Percentiles rank a stretch among this genome's conserved stretches.
Conservation (phyloP, 2,797 vertebrate genomes). For the Erpetoichthys calabaricus region DNA sequence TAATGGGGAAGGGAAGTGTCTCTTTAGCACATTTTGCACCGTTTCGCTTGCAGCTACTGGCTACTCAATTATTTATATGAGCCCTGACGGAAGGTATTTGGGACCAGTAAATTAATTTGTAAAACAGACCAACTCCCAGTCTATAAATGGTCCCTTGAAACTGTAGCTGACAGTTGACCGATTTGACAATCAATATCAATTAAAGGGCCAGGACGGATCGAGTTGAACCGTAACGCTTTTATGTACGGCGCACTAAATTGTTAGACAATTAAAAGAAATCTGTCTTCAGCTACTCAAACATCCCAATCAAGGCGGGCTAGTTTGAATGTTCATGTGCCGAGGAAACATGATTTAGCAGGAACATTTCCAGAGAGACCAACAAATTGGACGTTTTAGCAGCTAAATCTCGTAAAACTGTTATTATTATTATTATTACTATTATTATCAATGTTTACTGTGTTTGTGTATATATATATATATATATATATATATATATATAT, state of each 20-base stretch:
- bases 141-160: slow-evolving; percentile 75
- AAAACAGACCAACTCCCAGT: slow-evolving; percentile 60
- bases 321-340: too few species aligned
- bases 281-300: too few species aligned
- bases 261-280: too few species aligned
- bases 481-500: not conserved
- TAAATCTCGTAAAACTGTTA: not conserved
- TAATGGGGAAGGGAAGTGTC: slow-evolving; percentile 1
- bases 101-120: slow-evolving; percentile 82
- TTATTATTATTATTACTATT: not conserved
- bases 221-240: not conserved
- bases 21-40: slow-evolving; percentile 31
- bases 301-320: too few species aligned
- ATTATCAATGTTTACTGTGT: not conserved
- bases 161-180: slow-evolving; percentile 77
- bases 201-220: slow-evolving; percentile 20
- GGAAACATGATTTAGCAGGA: not conserved
- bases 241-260: not conserved
- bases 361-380: too few species aligned
- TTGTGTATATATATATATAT: too few species aligned
- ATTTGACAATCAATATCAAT: slow-evolving; percentile 74
- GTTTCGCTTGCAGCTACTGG: slow-evolving; percentile 36
- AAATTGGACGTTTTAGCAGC: too few species aligned
- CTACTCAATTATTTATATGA: slow-evolving; percentile 69
- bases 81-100: slow-evolving; percentile 47